Conservation (phyloP, 92 coral and sea anemone genomes). For the Phenganax stokvisi region DNA sequence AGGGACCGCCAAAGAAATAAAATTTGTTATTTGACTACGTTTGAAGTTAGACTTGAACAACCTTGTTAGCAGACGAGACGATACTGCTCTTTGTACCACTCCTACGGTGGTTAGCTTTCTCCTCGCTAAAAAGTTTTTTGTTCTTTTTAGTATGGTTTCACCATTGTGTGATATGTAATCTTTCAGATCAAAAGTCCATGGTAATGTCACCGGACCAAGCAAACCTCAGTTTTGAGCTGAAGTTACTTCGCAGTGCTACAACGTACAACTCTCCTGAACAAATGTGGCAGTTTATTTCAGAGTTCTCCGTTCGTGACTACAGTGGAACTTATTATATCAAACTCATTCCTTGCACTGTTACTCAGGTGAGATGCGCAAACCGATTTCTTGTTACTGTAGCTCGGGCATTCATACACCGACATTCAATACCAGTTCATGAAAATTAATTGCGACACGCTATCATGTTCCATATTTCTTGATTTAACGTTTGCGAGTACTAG, state of each 20-base stretch:
- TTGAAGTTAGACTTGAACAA: no score
- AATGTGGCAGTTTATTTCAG: conserved; percentile 91
- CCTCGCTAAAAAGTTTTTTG: background rate
- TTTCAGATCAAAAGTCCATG: conserved; percentile 63
- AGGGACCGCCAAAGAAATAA: no score
- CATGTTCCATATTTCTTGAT: no score
- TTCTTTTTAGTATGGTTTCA: background rate
- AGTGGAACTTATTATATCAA: conserved; percentile 88
- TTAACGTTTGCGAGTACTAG: no score
- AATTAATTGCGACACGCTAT: no score
- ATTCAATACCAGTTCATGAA: background rate
- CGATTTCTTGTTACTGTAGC: background rate
- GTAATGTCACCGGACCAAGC: conserved; percentile 96
- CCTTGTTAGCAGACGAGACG: no score
- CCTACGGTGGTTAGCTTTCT: background rate
- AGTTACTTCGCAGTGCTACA: conserved; percentile 63
- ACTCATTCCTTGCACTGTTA: conserved; percentile 79
- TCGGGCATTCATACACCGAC: background rate
- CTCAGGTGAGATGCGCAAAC: conserved; percentile 47
- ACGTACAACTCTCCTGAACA: conserved; percentile 84
- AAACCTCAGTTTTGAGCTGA: conserved; percentile 68
- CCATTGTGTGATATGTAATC: background rate
- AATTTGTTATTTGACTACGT: no score
- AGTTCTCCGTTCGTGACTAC: conserved; percentile 86
- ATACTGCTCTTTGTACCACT: no score